Conservation (phyloP, 2,113 vertebrate species). For the Misgurnus mizolepis region DNA sequence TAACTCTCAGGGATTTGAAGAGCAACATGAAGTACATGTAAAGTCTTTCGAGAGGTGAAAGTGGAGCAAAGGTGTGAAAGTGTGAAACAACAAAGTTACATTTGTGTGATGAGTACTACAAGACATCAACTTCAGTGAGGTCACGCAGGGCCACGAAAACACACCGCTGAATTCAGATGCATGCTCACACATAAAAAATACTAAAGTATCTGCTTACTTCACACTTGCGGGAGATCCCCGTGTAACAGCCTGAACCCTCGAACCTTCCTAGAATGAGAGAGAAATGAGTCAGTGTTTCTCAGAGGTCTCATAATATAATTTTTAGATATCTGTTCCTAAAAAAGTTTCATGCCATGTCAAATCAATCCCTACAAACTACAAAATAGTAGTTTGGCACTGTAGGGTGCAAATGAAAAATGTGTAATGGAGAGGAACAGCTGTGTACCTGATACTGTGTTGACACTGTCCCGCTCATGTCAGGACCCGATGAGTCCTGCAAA, state of each 20-base stretch:
- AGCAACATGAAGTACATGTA: neutral
- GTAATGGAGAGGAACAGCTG: too few species aligned
- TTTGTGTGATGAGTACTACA: neutral
- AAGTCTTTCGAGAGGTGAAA: neutral
- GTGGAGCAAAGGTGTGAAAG: neutral
- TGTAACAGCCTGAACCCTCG: neutral
- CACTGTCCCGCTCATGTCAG: neutral
- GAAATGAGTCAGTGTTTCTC: neutral
- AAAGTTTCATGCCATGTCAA: neutral
- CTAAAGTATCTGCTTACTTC: slow-evolving; percentile 2
- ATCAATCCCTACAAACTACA: too few species aligned
- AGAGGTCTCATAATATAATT: neutral
- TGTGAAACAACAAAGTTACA: neutral
- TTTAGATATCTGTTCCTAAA: too few species aligned
- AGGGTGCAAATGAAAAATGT: neutral
- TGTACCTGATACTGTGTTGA: slow-evolving; percentile 27
- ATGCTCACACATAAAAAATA: slow-evolving; percentile 16
- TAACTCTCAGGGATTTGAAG: neutral
- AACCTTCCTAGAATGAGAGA: neutral
- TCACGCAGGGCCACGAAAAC: neutral
- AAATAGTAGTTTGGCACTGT: too few species aligned
- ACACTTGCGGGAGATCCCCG: slow-evolving; percentile 7
- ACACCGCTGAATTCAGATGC: neutral
- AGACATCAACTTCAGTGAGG: neutral
- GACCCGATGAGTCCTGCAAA: slow-evolving; percentile 15